phyloP scores from a whole-genome alignment of 2,113 vertebrate genomes.

The Cyprinodon tularosa region DNA sequence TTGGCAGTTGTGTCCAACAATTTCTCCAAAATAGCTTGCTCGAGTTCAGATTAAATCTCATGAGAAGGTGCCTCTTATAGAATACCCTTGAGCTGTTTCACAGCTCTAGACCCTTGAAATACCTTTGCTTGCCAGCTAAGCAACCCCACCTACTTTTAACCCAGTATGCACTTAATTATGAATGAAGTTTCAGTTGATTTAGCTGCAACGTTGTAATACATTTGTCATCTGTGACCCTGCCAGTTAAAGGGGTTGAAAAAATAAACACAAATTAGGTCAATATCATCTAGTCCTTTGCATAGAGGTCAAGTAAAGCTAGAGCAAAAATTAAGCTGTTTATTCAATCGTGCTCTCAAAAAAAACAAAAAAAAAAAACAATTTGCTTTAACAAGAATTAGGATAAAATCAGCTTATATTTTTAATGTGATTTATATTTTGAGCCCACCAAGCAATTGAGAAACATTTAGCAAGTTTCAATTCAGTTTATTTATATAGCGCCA shows the following conservation, averaged over 20 bases:
- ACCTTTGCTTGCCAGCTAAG: constrained; percentile 59
- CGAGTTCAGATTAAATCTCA: constrained; percentile 75
- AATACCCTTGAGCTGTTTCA: constrained; percentile 80
- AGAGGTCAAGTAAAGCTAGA: constrained; percentile 39
- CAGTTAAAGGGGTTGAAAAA: constrained; percentile 36
- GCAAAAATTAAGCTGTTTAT: constrained; percentile 6
- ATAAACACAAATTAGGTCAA: constrained; percentile 71
- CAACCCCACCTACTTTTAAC: constrained; percentile 59
- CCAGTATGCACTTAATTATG: constrained; percentile 55
- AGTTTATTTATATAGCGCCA: neutral
- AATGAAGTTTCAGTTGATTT: constrained; percentile 51
- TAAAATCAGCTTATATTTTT: neutral
- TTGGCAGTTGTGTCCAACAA: constrained; percentile 78
- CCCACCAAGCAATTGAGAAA: neutral
- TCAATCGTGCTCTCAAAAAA: constrained; percentile 2
- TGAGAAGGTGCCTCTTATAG: constrained; percentile 74
- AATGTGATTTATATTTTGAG: neutral
- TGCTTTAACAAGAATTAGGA: neutral
- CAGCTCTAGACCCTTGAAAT: constrained; percentile 72
- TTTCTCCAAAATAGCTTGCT: constrained; percentile 69
- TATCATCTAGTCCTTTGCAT: constrained; percentile 65
- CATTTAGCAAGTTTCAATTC: neutral
- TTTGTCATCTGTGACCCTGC: constrained; percentile 68
- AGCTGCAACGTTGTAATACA: constrained; percentile 64
- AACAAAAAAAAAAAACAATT: neutral